Evolutionary conservation across 2,797 vertebrate species (phyloP).

Genomic region (Melanotaenia parkinsoni): DNA sequence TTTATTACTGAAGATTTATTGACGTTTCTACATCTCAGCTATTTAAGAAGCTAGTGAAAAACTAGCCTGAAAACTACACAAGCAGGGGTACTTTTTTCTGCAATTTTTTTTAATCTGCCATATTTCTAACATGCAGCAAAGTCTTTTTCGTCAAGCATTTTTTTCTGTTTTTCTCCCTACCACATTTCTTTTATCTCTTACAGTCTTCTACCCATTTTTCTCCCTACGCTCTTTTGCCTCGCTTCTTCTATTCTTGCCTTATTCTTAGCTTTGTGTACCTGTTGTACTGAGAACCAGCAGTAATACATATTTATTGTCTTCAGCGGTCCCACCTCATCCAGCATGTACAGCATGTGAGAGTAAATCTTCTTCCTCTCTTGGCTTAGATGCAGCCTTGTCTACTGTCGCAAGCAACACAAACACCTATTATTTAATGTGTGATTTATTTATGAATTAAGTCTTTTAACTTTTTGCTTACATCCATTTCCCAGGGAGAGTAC

Average conservation of each 20-base stretch:
- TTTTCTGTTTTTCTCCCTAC: too few relatives aligned
- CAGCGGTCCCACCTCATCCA: slow-evolving; percentile 47
- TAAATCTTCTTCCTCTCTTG: slow-evolving; percentile 63
- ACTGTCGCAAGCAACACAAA: slow-evolving; percentile 67
- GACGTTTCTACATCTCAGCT: neutral
- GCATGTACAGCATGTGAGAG: slow-evolving; percentile 40
- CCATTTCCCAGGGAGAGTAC: slow-evolving; percentile 70
- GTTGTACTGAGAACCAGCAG: slow-evolving; percentile 47
- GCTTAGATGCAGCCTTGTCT: slow-evolving; percentile 52
- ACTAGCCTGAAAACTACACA: neutral
- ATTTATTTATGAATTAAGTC: slow-evolving; percentile 85
- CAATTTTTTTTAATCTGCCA: neutral
- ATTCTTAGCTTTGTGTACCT: slow-evolving; percentile 35
- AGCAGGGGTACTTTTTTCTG: neutral
- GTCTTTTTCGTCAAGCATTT: neutral
- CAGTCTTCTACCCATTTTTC: neutral
- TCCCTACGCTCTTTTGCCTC: neutral
- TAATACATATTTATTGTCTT: slow-evolving; percentile 73
- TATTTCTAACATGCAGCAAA: neutral
- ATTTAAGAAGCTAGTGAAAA: neutral
- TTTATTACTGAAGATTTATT: neutral
- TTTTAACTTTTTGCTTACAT: slow-evolving; percentile 81
- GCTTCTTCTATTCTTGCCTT: slow-evolving; percentile 16
- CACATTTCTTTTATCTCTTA: neutral
- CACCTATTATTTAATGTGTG: slow-evolving; percentile 73